phyloP scores from a whole-genome alignment of 2,888 invertebrate genomes.

The Zele albiditarsus region DNA sequence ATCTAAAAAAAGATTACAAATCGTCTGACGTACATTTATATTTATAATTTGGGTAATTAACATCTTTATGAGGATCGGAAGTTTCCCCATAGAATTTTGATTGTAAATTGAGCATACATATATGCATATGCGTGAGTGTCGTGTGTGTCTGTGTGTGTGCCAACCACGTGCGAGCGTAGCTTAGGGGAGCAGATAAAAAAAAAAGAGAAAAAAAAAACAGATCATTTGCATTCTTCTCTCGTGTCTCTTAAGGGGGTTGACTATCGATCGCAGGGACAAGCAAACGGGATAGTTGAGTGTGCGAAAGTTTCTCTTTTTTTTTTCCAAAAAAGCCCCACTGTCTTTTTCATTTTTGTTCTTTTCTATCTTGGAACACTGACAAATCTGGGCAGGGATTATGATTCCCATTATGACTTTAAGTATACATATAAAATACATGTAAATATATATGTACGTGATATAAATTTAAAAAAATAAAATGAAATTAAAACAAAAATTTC shows the following conservation, averaged over 20 bases:
- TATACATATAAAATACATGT: too few species aligned
- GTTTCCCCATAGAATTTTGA: too few species aligned
- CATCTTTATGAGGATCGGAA: too few species aligned
- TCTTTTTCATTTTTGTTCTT: not conserved
- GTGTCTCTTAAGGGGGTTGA: constrained; percentile 15
- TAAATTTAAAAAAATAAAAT: not conserved
- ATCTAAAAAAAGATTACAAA: too few species aligned
- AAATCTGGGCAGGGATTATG: constrained; percentile 11
- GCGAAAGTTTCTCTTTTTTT: constrained; percentile 19
- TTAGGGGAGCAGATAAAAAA: not conserved
- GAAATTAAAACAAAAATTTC: not conserved
- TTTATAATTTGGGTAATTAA: too few species aligned
- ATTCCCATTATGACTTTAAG: too few species aligned
- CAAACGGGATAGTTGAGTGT: not conserved
- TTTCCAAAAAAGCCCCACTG: not conserved
- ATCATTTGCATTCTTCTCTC: constrained; percentile 46
- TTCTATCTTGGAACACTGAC: not conserved
- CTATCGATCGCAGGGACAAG: constrained; percentile 17
- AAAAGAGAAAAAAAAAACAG: constrained; percentile 26
- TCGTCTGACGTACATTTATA: too few species aligned
- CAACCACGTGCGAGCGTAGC: constrained; percentile 1
- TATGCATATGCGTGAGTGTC: not conserved
- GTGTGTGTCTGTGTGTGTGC: constrained; percentile 14
- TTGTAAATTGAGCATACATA: not conserved
- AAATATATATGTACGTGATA: too few species aligned